A percentile compares a stretch with the other conserved stretches of the same genome.
These are phyloP conservation scores for Platyscapa corneri DNA, from an alignment of 1,140 invertebrate genomes.

Conservation along the genomic window DNA sequence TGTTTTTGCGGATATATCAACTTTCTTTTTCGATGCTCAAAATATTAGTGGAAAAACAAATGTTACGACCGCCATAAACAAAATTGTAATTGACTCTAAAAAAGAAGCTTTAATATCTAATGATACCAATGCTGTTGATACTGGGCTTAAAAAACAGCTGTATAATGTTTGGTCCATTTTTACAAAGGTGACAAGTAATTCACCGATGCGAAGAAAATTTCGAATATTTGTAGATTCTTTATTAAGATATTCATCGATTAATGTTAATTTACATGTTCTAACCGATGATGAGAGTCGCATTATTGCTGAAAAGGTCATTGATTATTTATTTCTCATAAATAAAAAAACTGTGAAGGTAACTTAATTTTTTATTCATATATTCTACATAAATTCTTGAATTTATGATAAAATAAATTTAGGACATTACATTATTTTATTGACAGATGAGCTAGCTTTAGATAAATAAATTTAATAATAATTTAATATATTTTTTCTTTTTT, in stretches of 20 bases:
- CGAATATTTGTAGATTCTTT: slow-evolving; percentile 77
- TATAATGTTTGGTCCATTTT: slow-evolving; percentile 77
- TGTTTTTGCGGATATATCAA: slow-evolving; percentile 5
- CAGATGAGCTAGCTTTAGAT: too few relatives aligned
- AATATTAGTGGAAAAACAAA: slow-evolving; percentile 49
- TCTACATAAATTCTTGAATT: neutral
- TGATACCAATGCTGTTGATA: neutral
- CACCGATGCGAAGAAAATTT: slow-evolving; percentile 78
- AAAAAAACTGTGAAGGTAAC: slow-evolving; percentile 72
- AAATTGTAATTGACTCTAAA: neutral
- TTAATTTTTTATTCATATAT: slow-evolving; percentile 60
- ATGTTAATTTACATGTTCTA: slow-evolving; percentile 80
- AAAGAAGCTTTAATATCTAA: neutral
- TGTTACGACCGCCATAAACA: slow-evolving; percentile 42
- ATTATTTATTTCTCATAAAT: slow-evolving; percentile 66
- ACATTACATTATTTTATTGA: neutral
- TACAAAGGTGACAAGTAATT: slow-evolving; percentile 77
- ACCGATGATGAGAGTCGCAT: slow-evolving; percentile 79
- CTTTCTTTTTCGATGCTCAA: neutral
- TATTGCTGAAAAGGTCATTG: slow-evolving; percentile 77
- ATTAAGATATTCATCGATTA: slow-evolving; percentile 71
- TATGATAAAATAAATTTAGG: neutral
- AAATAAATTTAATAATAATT: too few relatives aligned
- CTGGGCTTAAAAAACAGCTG: slow-evolving; percentile 49
- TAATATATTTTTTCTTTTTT: too few relatives aligned